Base-by-base conservation (phyloP, 2,113 vertebrate genomes). In the Syngnathus scovelli region DNA sequence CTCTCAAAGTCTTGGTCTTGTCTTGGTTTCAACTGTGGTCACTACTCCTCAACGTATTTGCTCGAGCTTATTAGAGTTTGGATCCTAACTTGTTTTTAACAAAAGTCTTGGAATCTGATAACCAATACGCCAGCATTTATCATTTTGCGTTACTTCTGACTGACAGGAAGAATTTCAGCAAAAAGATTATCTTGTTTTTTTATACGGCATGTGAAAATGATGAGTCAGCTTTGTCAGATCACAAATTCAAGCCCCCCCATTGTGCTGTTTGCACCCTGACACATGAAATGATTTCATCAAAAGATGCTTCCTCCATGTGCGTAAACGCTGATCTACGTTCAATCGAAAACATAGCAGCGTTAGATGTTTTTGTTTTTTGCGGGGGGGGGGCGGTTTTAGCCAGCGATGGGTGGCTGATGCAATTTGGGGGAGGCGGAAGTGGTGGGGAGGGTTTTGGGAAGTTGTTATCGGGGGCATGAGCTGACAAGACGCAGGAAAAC, bases 331-430 rank as follows among this genome's bases (percentile, higher is more conserved):
- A 76, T 76, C 70, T 76, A 72, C 75, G 72, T 83, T 72, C 75
- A 76, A 83, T 80, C 69, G 74, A 64, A 73, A 71, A 78, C 78
- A 83, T 75, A 79, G 72, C 62, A 66, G 78, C 70, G 67, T 77
- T 77, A 41, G 74, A 67, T 76, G 58, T 15, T 61, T 49, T 10
- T 36, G 16, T 16, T 46, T 51, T 19, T 6, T 19, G 18, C 6
- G 6, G 36, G 4, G 23, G 3, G 36, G 0, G 2, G 64, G 33
- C 18, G n/a, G n/a, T n/a, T n/a, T 58, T 15, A 36, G 13, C 27
- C 27, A 36, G 6, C 13, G 27, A 36, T 18, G 55, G 61, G 36
- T 11, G 70, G 60, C 61, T 80, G 86, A 82, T 80, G 80, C 74
- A 88, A 83, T 83, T 88, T 82, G 48, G 65, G 55, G 27, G 13